A percentile compares a stretch with the other conserved stretches of the same genome.
These are phyloP conservation scores for Augochlora pura DNA, from an alignment of 1,140 invertebrate genomes.

Conservation along the genomic window DNA sequence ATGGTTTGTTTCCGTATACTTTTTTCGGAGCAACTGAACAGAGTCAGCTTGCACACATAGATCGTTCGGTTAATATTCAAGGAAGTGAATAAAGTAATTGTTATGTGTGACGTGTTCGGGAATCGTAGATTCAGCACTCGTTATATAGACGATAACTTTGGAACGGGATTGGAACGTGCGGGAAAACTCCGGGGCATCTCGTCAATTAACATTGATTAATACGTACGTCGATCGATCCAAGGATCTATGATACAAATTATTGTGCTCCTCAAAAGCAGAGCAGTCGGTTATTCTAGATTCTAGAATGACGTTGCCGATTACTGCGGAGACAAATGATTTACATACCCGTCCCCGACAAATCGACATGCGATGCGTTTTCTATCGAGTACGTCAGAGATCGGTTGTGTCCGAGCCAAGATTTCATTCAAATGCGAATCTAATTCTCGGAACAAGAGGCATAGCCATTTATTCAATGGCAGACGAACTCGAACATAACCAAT, in stretches of 20 bases:
- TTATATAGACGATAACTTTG: neutral
- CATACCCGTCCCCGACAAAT: neutral
- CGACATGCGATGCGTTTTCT: neutral
- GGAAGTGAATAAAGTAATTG: neutral
- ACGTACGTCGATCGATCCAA: neutral
- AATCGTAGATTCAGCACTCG: neutral
- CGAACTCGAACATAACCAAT: too few species aligned
- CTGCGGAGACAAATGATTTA: neutral
- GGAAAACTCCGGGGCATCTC: conserved; percentile 28
- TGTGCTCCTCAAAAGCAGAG: neutral
- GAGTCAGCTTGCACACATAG: neutral
- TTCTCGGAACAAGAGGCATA: too few species aligned
- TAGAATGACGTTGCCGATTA: neutral
- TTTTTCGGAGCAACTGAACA: neutral
- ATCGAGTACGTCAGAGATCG: too few species aligned
- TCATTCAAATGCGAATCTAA: too few species aligned
- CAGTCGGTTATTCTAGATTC: neutral
- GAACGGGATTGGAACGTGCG: neutral
- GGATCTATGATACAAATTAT: conserved; percentile 17
- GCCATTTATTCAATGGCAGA: too few species aligned
- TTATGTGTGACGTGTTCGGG: neutral
- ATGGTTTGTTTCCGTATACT: neutral
- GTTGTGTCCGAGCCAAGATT: too few species aligned
- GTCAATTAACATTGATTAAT: conserved; percentile 45
- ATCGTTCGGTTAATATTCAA: conserved; percentile 19